Evolutionary conservation across 2,113 vertebrate species (phyloP).

Genomic region (Xenopus tropicalis): DNA sequence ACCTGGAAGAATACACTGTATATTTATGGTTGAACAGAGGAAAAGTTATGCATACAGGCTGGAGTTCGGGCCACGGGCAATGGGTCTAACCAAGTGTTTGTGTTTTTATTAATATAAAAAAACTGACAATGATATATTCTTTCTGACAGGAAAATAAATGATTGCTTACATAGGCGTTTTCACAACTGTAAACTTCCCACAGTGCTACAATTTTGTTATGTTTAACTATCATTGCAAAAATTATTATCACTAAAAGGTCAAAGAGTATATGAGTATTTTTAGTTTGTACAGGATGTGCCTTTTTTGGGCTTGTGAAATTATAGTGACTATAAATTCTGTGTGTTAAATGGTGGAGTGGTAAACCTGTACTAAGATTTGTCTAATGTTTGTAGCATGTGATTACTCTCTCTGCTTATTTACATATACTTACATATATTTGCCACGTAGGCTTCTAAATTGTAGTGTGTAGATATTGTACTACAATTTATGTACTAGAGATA

Average conservation of each 20-base stretch:
- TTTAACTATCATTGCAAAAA: background rate
- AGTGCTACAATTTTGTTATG: background rate
- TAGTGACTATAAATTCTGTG: too few relatives aligned
- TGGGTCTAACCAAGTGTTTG: background rate
- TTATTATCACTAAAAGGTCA: background rate
- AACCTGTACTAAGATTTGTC: too few relatives aligned
- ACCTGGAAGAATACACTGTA: background rate
- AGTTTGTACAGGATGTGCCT: background rate
- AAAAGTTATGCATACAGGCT: background rate
- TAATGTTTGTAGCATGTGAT: too few relatives aligned
- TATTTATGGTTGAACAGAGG: background rate
- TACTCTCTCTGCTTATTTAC: too few relatives aligned
- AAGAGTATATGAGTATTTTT: background rate
- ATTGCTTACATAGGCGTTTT: background rate
- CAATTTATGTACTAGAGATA: too few relatives aligned
- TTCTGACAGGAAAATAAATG: background rate
- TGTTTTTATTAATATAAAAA: too few relatives aligned
- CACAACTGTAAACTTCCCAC: background rate
- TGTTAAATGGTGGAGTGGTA: too few relatives aligned
- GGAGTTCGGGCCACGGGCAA: conserved; percentile 19
- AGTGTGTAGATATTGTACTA: too few relatives aligned
- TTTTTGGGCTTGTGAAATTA: too few relatives aligned
- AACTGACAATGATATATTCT: background rate
- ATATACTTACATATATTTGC: too few relatives aligned
- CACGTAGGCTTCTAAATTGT: too few relatives aligned